Base-by-base conservation (phyloP, 2,888 invertebrate species). In the Sericinus montela region DNA sequence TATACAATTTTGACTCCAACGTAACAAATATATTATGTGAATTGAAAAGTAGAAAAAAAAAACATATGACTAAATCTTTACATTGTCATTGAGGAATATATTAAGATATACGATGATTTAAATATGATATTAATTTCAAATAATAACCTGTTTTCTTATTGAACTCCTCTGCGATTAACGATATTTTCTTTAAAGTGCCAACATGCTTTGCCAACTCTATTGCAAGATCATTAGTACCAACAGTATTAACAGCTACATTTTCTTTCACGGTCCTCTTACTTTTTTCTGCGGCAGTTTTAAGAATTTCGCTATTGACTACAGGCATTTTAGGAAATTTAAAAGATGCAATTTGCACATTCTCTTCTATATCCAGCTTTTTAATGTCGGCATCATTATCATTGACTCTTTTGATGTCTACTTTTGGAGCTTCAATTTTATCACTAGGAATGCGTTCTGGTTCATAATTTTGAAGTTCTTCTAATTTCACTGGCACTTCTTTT, bases 91-190 rank as follows among this genome's bases (percentile, higher is more conserved):
- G 2, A 19, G 5, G 5, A 19, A 19, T 3, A 19, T 19, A 19
- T 3, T 19, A 2, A 19, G 3, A 19, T 2, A 19, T 19, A 5
- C 5, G 3, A 19, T 19, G 19, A 3, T 19, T 19, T 2, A 3
- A 19, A 3, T 19, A 19, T 19, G 2, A 19, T 19, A 5, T 19
- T 19, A 19, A 19, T 19, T 19, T 2, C 23, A 16, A 14, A 6
- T 29, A 13, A 52, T 49, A 59, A 87, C 87, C 87, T 43, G 87
- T 87, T 68, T 86, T 88, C 43, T 86, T 80, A 57, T 87, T 86
- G 54, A 88, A 87, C 51, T 87, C 87, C 54, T 88, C 87, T n/a
- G 87, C 87, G 46, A 88, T 87, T 10, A 87, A 57, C 1, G 88
- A 87, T 63, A 88, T 88, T 55, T 76, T 85, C 41, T 67, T 74